These are phyloP conservation scores for Anoplolepis gracilipes DNA, from an alignment of 1,140 invertebrate species.

Conservation along the genomic window DNA sequence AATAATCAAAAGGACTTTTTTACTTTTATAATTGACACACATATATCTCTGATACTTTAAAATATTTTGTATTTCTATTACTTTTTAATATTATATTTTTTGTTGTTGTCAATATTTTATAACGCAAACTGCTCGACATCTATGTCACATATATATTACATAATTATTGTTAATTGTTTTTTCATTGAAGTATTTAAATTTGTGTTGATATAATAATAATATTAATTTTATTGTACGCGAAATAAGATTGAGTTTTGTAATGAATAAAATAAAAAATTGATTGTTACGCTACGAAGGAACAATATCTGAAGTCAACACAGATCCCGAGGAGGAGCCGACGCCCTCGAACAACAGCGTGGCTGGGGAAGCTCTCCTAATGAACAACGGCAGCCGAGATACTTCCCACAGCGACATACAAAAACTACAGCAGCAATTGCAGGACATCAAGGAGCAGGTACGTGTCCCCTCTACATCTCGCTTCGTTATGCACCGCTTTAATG, in stretches of 20 bases:
- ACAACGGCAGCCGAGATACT: constrained; percentile 92
- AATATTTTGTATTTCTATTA: neutral
- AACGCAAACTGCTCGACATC: neutral
- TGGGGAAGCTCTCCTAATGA: constrained; percentile 89
- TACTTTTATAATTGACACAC: no score
- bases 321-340: constrained; percentile 83
- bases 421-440: constrained; percentile 97
- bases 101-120: neutral
- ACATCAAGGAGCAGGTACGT: constrained; percentile 97
- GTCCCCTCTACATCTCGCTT: constrained; percentile 29
- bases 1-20: neutral
- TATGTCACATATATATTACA: neutral
- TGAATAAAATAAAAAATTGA: neutral
- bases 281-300: constrained; percentile 76
- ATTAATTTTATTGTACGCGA: neutral
- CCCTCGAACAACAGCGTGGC: constrained; percentile 78
- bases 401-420: constrained; percentile 95
- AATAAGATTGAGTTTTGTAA: neutral
- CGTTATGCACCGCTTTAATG: constrained; percentile 56
- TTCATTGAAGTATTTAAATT: neutral
- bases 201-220: neutral
- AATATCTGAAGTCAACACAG: constrained; percentile 86
- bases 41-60: neutral
- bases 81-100: neutral
- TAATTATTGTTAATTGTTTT: neutral